Conservation (phyloP, 1,140 invertebrate genomes). For the Arctopsyche grandis region DNA sequence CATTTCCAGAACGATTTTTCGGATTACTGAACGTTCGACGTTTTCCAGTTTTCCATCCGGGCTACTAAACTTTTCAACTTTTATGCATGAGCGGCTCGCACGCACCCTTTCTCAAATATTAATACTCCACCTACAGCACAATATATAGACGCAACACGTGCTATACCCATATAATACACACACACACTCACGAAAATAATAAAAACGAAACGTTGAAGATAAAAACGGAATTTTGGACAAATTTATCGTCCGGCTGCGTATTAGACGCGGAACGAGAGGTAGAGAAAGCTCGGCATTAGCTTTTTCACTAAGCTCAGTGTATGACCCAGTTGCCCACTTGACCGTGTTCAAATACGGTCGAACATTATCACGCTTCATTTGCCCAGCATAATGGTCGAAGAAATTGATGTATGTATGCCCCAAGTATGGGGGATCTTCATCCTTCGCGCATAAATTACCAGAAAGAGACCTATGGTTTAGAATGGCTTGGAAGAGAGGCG, state of each 20-base stretch:
- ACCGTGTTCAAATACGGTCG: constrained; percentile 37
- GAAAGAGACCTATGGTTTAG: not conserved
- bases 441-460: constrained; percentile 9
- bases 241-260: not conserved
- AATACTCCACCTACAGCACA: no score
- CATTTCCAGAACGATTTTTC: constrained; percentile 23
- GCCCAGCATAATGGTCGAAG: constrained; percentile 22
- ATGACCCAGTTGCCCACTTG: constrained; percentile 33
- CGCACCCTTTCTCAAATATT: not conserved
- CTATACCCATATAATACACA: no score
- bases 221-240: constrained; percentile 2
- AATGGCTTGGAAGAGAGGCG: no score
- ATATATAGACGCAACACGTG: no score
- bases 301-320: not conserved
- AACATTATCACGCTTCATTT: constrained; percentile 41
- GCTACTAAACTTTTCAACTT: not conserved
- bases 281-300: constrained; percentile 15
- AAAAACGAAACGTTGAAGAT: not conserved
- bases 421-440: constrained; percentile 12
- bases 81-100: constrained; percentile 17
- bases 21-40: constrained; percentile 26
- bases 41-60: not conserved
- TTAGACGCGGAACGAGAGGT: not conserved
- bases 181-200: no score
- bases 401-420: constrained; percentile 26